phyloP scores from a whole-genome alignment of 2,888 invertebrate species.

The Dasysyrphus albostriatus region DNA sequence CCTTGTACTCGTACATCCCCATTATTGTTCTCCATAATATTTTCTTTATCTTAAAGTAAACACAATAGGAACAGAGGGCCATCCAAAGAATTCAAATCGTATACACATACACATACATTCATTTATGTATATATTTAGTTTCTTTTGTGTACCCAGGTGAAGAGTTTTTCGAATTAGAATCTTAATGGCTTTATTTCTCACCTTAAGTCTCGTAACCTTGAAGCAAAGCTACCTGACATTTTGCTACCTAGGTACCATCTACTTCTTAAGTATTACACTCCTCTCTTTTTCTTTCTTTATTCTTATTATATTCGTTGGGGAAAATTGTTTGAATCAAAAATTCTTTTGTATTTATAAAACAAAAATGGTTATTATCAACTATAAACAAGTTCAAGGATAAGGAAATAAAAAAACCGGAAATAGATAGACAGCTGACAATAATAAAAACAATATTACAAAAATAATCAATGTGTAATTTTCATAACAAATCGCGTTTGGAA shows the following conservation, averaged over 20 bases:
- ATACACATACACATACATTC: background rate
- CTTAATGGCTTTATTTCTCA: slow-evolving; percentile 29
- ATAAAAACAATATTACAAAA: background rate
- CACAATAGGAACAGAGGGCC: background rate
- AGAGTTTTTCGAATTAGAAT: slow-evolving; percentile 19
- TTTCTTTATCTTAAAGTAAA: background rate
- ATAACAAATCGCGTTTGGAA: background rate
- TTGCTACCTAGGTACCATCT: background rate
- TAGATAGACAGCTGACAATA: background rate
- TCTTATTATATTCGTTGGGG: background rate
- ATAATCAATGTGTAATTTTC: background rate
- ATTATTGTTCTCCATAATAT: background rate
- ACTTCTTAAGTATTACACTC: slow-evolving; percentile 16
- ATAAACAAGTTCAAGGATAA: slow-evolving; percentile 6
- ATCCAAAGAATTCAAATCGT: background rate
- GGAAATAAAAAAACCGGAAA: slow-evolving; percentile 6
- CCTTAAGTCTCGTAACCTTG: slow-evolving; percentile 36
- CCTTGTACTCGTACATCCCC: background rate
- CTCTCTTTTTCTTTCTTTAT: background rate
- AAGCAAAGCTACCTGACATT: slow-evolving; percentile 20
- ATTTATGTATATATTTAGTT: background rate
- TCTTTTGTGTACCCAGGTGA: background rate
- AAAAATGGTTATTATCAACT: background rate
- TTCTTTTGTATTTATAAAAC: slow-evolving; percentile 2
- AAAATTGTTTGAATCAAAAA: slow-evolving; percentile 6